Base-by-base conservation (phyloP, 2,888 invertebrate genomes). In the Xestobium rufovillosum region DNA sequence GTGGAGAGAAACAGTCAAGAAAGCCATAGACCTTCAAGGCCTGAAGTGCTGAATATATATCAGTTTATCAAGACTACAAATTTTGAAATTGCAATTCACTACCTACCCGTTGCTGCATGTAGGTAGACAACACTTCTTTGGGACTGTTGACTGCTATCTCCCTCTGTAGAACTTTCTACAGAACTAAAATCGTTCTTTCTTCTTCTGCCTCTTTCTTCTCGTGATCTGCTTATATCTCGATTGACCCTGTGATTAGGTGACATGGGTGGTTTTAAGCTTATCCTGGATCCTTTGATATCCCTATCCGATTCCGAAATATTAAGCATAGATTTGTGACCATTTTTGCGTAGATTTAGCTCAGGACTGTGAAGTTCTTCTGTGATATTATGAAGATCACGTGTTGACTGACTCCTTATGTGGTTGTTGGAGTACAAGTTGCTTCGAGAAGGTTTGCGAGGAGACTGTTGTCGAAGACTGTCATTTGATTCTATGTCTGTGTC, bases 31-130 rank as follows among this genome's bases (percentile, higher is more conserved):
- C n/a, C n/a, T n/a, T n/a, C n/a, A n/a, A n/a, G n/a, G n/a, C n/a
- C n/a, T n/a, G n/a, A n/a, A n/a, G n/a, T n/a, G n/a, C n/a, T n/a
- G n/a, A n/a, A n/a, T n/a, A n/a, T n/a, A n/a, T n/a, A n/a, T n/a
- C n/a, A n/a, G n/a, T n/a, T n/a, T n/a, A n/a, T n/a, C n/a, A n/a
- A n/a, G n/a, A n/a, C n/a, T n/a, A n/a, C n/a, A n/a, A n/a, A n/a
- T n/a, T n/a, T n/a, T n/a, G n/a, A n/a, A n/a, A n/a, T n/a, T n/a
- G n/a, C n/a, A n/a, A n/a, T n/a, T n/a, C n/a, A n/a, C n/a, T n/a
- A n/a, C n/a, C n/a, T 64, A 81, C 82, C 80, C 48, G 87, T 86
- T 31, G 87, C 85, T 34, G 87, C 87, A 56, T 88, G 88, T 34
- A 88, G 69, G 58, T 85, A 88, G 12, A 88, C 87, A 12, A 87